Percentiles rank a stretch among this genome's conserved stretches.
Evolutionary conservation across 2,113 vertebrate genomes (phyloP).

Genomic region (Vulpes vulpes): DNA sequence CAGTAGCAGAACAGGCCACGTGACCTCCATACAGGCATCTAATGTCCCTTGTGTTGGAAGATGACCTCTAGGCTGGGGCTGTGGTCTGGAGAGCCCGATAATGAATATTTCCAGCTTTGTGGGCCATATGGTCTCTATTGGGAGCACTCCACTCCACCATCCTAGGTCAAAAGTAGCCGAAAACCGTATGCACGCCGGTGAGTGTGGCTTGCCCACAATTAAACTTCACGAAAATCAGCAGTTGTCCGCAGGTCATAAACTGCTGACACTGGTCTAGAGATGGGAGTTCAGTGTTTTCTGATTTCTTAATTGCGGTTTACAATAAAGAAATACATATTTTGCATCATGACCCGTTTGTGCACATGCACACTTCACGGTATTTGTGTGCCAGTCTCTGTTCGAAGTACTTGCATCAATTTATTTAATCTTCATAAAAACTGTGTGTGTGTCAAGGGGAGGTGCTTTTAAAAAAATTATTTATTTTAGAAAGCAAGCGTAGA

Average conservation of each 20-base stretch:
- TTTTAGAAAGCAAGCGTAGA: background rate
- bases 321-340: background rate
- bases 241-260: background rate
- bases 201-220: background rate
- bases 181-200: background rate
- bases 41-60: background rate
- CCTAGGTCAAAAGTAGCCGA: background rate
- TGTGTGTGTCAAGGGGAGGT: background rate
- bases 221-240: background rate
- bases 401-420: background rate
- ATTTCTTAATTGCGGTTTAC: background rate
- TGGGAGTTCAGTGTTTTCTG: background rate
- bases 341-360: background rate
- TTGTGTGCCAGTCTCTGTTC: background rate
- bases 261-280: background rate
- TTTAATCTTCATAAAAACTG: background rate
- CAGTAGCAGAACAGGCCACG: fast-evolving
- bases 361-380: background rate
- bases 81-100: background rate
- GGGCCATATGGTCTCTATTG: background rate
- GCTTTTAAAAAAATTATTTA: background rate
- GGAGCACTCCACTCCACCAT: background rate
- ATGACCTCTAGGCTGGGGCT: background rate
- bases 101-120: background rate
- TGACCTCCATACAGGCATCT: background rate